Conservation (phyloP, 2,113 vertebrate species). For the Chaetodon auriga region DNA sequence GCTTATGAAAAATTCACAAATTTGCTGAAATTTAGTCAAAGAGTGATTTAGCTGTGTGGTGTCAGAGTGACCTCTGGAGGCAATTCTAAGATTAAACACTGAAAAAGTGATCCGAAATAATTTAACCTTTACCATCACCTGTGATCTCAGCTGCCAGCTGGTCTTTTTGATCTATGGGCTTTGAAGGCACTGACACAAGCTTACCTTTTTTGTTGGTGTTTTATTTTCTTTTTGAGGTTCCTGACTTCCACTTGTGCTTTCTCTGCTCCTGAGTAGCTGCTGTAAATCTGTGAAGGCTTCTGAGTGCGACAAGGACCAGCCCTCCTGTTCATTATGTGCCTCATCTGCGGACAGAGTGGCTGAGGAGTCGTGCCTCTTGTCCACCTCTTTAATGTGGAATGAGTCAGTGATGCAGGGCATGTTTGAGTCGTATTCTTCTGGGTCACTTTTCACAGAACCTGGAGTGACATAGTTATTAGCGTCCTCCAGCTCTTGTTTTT, state of each 20-base stretch:
- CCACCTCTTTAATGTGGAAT: neutral
- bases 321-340: neutral
- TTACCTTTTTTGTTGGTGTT: neutral
- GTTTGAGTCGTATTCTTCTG: slow-evolving; percentile 10
- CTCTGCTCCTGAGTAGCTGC: neutral
- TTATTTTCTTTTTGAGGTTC: neutral
- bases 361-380: neutral
- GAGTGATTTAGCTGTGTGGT: neutral
- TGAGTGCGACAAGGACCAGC: neutral
- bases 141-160: neutral
- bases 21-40: too few relatives aligned
- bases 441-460: slow-evolving; percentile 27
- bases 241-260: neutral
- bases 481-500: neutral
- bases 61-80: neutral
- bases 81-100: neutral
- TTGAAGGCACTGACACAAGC: neutral
- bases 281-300: neutral
- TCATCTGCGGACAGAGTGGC: neutral
- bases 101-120: too few relatives aligned
- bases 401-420: neutral
- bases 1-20: neutral
- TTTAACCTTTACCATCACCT: neutral
- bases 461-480: neutral
- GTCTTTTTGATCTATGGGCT: neutral